Conservation (phyloP, 2,888 invertebrate genomes). For the Cataglyphis rosenhaueri region DNA sequence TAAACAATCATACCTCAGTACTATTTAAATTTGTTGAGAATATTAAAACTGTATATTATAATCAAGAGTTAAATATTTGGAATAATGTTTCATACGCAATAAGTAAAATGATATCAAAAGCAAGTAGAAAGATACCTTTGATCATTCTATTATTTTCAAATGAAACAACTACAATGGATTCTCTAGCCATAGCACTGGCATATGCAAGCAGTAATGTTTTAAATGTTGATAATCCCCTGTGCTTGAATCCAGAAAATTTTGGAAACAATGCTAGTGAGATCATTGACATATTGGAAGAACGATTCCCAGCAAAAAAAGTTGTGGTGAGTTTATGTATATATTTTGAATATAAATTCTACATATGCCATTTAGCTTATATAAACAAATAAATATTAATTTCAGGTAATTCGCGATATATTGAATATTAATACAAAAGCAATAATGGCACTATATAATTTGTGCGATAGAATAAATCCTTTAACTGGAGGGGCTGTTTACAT, state of each 20-base stretch:
- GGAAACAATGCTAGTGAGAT: constrained; percentile 80
- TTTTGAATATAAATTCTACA: background rate
- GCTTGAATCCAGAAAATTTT: constrained; percentile 76
- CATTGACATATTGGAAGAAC: constrained; percentile 74
- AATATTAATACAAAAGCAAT: constrained; percentile 76
- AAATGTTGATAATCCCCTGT: constrained; percentile 52
- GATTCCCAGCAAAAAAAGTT: constrained; percentile 68
- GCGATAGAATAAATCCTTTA: constrained; percentile 87
- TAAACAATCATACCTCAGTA: background rate
- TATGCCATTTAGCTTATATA: background rate
- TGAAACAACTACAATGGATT: constrained; percentile 72
- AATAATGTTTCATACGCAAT: constrained; percentile 80
- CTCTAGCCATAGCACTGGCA: constrained; percentile 81
- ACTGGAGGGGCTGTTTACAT: constrained; percentile 85
- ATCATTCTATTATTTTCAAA: constrained; percentile 84
- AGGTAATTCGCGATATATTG: constrained; percentile 81
- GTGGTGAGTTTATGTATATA: constrained; percentile 73
- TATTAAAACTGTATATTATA: background rate
- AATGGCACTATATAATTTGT: constrained; percentile 87
- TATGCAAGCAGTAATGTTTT: constrained; percentile 79
- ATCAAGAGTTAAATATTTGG: constrained; percentile 55
- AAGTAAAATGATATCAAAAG: constrained; percentile 74
- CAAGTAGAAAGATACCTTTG: constrained; percentile 78
- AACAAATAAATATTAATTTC: constrained; percentile 51
- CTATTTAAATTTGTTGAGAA: background rate